Percentiles rank a stretch among this genome's conserved stretches.
Conservation (phyloP, 2,888 invertebrate species). For the Hypena proboscidalis region DNA sequence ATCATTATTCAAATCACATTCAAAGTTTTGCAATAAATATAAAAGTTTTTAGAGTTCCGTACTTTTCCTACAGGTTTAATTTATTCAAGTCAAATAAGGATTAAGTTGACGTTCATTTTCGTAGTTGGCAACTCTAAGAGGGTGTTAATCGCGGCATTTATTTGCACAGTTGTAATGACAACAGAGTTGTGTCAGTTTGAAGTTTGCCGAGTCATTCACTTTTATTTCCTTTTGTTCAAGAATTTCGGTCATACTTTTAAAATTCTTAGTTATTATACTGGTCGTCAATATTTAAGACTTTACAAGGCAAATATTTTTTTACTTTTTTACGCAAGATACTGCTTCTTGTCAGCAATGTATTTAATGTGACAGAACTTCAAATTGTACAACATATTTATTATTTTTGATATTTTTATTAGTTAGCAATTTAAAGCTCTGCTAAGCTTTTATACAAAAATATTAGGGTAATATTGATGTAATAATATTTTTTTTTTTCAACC, state of each 20-base stretch:
- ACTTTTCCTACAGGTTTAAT: conserved; percentile 33
- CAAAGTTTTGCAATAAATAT: conserved; percentile 51
- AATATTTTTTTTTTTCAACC: no score
- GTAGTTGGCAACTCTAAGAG: conserved; percentile 24
- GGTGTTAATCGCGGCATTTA: conserved; percentile 27
- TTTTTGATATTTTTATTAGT: no score
- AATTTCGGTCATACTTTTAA: background rate
- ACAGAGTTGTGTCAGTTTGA: conserved; percentile 17
- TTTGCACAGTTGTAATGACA: conserved; percentile 25
- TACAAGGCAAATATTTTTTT: no score
- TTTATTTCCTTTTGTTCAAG: background rate
- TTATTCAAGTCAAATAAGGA: conserved; percentile 35
- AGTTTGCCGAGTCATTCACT: conserved; percentile 9
- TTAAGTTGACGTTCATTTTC: conserved; percentile 26
- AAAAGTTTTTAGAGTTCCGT: conserved; percentile 38
- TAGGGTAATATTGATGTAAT: no score
- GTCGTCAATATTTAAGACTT: no score
- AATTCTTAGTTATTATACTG: background rate
- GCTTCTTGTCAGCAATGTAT: no score
- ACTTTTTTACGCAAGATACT: no score
- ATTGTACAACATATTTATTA: no score
- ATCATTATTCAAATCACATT: conserved; percentile 54
- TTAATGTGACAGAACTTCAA: no score
- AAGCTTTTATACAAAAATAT: no score
- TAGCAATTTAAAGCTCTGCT: no score